These are phyloP conservation scores for Henricia sp. DNA, from an alignment of 53 echinoderm and acorn worm species.

Conservation along the genomic window DNA sequence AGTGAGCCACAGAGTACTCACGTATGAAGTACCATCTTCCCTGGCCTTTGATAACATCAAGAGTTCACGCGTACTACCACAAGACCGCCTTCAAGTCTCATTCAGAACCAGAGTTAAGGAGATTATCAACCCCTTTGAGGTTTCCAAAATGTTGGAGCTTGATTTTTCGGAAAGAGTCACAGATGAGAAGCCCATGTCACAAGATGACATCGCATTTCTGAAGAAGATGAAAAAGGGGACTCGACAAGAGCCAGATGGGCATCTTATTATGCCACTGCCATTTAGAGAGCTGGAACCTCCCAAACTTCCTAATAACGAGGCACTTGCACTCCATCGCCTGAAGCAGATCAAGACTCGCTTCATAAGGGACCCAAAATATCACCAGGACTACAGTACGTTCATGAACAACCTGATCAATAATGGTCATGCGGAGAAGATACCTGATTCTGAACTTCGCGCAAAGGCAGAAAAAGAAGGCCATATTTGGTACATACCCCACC, in stretches of 20 bases:
- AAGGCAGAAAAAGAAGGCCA: background rate
- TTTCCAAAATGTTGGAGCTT: conserved; percentile 39
- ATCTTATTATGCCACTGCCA: conserved; percentile 46
- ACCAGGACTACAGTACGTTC: conserved; percentile 45
- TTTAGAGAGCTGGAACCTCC: conserved; percentile 14
- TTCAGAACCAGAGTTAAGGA: conserved; percentile 56
- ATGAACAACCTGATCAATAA: conserved; percentile 39
- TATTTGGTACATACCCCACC: conserved; percentile 72
- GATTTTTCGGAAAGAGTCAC: conserved; percentile 34
- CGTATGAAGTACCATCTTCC: conserved; percentile 13
- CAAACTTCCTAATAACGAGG: conserved; percentile 46
- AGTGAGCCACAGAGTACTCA: conserved; percentile 48
- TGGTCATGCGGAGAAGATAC: conserved; percentile 66
- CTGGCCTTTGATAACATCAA: background rate
- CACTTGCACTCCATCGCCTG: conserved; percentile 22
- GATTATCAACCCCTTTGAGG: conserved; percentile 45
- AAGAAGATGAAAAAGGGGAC: conserved; percentile 44
- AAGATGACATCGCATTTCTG: conserved; percentile 66
- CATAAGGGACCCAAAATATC: conserved; percentile 29
- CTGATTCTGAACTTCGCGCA: conserved; percentile 10
- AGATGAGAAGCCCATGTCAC: conserved; percentile 29
- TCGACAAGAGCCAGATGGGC: conserved; percentile 9
- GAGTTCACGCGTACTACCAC: background rate
- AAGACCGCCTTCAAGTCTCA: conserved; percentile 4
- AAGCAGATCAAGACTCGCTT: conserved; percentile 51